A percentile compares a stretch with the other conserved stretches of the same genome.
Conservation (phyloP, 2,888 invertebrate species). For the Aphrophora alni region DNA sequence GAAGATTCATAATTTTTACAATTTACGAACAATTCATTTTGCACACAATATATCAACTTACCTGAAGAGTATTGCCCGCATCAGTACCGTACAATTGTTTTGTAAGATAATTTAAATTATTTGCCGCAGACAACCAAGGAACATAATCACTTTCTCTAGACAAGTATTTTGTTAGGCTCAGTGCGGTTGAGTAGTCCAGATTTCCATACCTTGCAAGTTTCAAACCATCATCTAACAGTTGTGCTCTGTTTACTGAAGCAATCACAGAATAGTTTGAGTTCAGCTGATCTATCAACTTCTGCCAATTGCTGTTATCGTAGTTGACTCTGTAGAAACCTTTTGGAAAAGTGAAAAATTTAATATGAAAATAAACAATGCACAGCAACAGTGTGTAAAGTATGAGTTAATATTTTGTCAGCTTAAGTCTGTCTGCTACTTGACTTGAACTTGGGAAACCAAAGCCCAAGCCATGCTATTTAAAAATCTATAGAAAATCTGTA, state of each 20-base stretch:
- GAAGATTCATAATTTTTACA: too few relatives aligned
- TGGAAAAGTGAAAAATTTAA: slow-evolving; percentile 33
- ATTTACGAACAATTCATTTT: too few relatives aligned
- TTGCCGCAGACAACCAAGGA: slow-evolving; percentile 78
- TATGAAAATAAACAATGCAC: too few relatives aligned
- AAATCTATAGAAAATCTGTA: too few relatives aligned
- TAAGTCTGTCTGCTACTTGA: too few relatives aligned
- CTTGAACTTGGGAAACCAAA: too few relatives aligned
- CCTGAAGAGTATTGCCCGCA: not conserved
- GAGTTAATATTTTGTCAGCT: too few relatives aligned
- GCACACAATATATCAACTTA: not conserved
- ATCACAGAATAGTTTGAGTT: slow-evolving; percentile 62
- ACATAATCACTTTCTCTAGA: slow-evolving; percentile 70
- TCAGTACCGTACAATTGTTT: slow-evolving; percentile 6
- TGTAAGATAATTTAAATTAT: slow-evolving; percentile 62
- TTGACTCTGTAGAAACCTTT: slow-evolving; percentile 74
- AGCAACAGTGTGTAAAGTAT: too few relatives aligned
- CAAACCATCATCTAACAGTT: slow-evolving; percentile 81
- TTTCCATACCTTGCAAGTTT: slow-evolving; percentile 72
- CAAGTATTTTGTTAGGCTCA: slow-evolving; percentile 73
- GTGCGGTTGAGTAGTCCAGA: slow-evolving; percentile 66
- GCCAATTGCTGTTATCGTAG: slow-evolving; percentile 74
- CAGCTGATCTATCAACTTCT: slow-evolving; percentile 69
- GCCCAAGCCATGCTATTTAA: too few relatives aligned
- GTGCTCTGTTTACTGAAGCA: slow-evolving; percentile 73